Base-by-base conservation (phyloP, 2,797 vertebrate species). In the Macrochelys suwanniensis region DNA sequence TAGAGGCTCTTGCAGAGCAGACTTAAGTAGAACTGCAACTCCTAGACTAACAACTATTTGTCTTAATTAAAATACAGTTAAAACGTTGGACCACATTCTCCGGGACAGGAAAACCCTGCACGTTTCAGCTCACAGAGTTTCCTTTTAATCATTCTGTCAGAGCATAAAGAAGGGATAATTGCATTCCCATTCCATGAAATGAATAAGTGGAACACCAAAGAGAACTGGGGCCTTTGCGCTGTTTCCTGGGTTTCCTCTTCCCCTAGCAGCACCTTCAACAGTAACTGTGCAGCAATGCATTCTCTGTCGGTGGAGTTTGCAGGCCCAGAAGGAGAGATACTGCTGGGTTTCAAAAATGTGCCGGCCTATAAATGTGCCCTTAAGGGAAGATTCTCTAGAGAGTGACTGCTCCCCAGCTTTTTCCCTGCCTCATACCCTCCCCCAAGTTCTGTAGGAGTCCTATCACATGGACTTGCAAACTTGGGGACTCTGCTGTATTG, bases 81-180 rank as follows among this genome's bases (percentile, higher is more conserved):
- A 33, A 96, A 88, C 6, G 5, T 74, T 23, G 26, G 65, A 51
- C 51, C 16, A 8, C 3, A 3, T 88, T 88, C 91, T 91, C 80
- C 91, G 89, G 37, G 90, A 77, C 47, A 89, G 87, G 90, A 10
- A 71, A 89, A 82, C 92, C 80, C 37, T 84, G 4, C 23, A 51
- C 53, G 49, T 74, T 97, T 93, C 86, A 92, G 47, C 56, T 8
- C 90, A 84, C 90, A 85, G 5, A 81, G 9, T 81, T 91, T 96
- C 54, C 21, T 42, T 77, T 31, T 26, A 77, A 77, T 77, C 74
- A 77, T 77, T 76, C 82, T 82, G 47, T 82, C 47, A 80, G 50
- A 83, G 23, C 56, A n/a, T 89, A 84, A 33, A 90, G 83, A 86
- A 91, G 45, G 56, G 28, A 15, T 80, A 47, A 94, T 26, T 85